Percentiles rank a stretch among this genome's conserved stretches.
phyloP scores from a whole-genome alignment of 92 coral and sea anemone genomes.

The Epizoanthus stellaris region DNA sequence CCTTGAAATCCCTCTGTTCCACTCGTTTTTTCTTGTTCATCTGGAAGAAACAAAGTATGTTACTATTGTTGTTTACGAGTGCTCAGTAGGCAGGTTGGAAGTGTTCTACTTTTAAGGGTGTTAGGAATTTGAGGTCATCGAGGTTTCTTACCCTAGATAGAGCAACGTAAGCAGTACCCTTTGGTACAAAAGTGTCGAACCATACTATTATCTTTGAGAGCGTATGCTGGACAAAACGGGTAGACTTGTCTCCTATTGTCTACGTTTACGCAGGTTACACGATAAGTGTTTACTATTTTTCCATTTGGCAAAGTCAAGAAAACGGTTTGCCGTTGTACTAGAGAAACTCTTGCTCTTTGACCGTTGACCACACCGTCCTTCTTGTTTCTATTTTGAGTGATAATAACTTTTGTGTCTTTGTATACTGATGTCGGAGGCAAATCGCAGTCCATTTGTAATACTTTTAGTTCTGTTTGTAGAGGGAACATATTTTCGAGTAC shows the following conservation, averaged over 20 bases:
- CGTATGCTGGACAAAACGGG: slow-evolving; percentile 31
- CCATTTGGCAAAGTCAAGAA: slow-evolving; percentile 31
- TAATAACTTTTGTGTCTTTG: slow-evolving; percentile 1
- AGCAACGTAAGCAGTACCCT: slow-evolving; percentile 34
- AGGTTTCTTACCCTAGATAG: slow-evolving; percentile 30
- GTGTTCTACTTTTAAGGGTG: not conserved
- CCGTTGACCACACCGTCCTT: slow-evolving; percentile 52
- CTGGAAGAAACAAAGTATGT: slow-evolving; percentile 4
- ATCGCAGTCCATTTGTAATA: slow-evolving; percentile 9
- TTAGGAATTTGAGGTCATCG: slow-evolving; percentile 9
- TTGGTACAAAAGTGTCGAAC: slow-evolving; percentile 5
- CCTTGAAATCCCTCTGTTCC: not conserved
- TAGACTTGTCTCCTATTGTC: not conserved
- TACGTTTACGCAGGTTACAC: not conserved
- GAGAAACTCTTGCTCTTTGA: slow-evolving; percentile 27
- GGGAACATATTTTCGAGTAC: not conserved
- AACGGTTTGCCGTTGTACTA: slow-evolving; percentile 14
- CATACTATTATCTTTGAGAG: slow-evolving; percentile 20
- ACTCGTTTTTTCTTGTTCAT: not conserved
- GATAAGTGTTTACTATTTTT: slow-evolving; percentile 29
- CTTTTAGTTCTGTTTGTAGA: not conserved
- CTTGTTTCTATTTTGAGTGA: slow-evolving; percentile 49
- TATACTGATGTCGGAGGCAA: not conserved
- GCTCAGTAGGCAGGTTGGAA: not conserved
- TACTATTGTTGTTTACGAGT: not conserved